Evolutionary conservation across 2,888 invertebrate genomes (phyloP).

Genomic region (Eubasilissa splendida): DNA sequence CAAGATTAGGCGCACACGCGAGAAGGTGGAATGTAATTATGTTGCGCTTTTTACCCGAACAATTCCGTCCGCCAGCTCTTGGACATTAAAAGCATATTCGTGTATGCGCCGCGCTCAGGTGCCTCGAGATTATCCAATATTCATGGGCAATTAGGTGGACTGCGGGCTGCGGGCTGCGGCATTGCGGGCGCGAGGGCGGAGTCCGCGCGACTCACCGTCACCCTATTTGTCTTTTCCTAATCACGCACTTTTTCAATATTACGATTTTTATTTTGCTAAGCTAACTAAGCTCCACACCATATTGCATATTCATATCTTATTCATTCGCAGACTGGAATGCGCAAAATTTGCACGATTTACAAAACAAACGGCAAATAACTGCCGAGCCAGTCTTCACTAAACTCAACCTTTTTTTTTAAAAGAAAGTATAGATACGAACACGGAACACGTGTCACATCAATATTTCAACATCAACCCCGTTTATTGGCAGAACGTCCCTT

Average conservation of each 20-base stretch:
- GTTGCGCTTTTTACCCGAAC: slow-evolving; percentile 5
- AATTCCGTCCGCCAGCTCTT: background rate
- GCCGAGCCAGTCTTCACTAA: no score
- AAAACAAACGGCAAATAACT: no score
- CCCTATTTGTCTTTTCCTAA: background rate
- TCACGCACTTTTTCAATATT: background rate
- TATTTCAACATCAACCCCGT: no score
- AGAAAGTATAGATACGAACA: no score
- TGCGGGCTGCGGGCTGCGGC: slow-evolving; percentile 48
- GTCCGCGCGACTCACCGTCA: background rate
- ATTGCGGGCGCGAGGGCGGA: background rate
- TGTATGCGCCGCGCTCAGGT: slow-evolving; percentile 50
- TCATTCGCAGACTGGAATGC: no score
- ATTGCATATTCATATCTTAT: no score
- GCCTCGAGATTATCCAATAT: slow-evolving; percentile 58
- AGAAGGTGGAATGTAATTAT: background rate
- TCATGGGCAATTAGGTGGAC: slow-evolving; percentile 57
- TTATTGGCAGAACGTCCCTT: no score
- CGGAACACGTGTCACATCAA: no score
- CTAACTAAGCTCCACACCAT: no score
- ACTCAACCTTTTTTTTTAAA: no score
- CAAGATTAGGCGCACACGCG: no score
- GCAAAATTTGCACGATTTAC: no score
- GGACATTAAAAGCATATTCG: slow-evolving; percentile 57
- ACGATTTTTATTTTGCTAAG: background rate